Evolutionary conservation across 1,140 invertebrate species (phyloP), one percentile per base, ranked within the genome.

Genomic region (Drosophila guanche): DNA sequence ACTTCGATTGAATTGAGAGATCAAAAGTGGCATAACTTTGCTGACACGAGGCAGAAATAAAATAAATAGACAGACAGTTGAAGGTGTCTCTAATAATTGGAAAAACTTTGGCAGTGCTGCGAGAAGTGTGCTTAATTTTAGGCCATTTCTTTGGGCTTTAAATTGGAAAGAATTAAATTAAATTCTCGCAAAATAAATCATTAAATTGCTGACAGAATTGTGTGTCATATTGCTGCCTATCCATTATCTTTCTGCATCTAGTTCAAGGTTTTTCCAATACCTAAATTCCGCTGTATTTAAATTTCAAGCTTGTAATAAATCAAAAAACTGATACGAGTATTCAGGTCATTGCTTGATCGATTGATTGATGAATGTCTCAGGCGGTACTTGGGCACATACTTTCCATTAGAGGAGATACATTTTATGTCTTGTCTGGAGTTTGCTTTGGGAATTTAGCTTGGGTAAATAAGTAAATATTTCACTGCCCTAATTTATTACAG

Each of bases 401-500:
- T 47, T 29, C 10, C 12, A 22, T 37, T 37, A 12, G 33, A 12
- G 2, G 33, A 12, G 33, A 12, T 12, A 37, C 33, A 12, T 10
- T 37, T 37, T 2, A 14, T 22, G 2, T 40, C 10, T 14, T 8
- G 1, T 1, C 43, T 41, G 4, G 4, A 4, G 14, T n/a, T 46
- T 12, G 22, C 43, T 41, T 23, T 2, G 14, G 29, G 16, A 55
- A 55, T 47, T 20, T 10, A n/a, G 33, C 14, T 42, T 22, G 12
- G 27, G 27, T 41, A 68, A 48, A 67, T 55, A 48, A 46, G 62
- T 54, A 67, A 27, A 66, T 20, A 37, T 3, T 37, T 41, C 23
- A 41, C 41, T 12, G 10, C 48, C 62, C 47, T 55, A 41, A 67
- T 54, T 29, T 66, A 47, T 66, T 68, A 67, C 50, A 47, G 41